These are phyloP conservation scores for Kryptolebias ocellatus DNA, from an alignment of 2,797 vertebrate genomes.

Conservation along the genomic window DNA sequence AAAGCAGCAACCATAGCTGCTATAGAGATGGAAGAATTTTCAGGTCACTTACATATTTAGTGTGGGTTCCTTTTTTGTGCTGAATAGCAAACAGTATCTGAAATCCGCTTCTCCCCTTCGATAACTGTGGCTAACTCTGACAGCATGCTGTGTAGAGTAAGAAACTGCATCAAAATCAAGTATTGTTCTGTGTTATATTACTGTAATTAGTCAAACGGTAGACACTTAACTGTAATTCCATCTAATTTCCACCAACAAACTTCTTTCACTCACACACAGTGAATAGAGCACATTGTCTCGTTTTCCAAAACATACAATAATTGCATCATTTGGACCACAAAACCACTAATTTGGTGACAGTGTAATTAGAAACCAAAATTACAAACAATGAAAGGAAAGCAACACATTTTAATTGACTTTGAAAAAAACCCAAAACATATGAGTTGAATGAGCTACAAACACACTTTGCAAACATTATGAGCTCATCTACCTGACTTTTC, in stretches of 20 bases:
- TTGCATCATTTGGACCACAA: slow-evolving; percentile 17
- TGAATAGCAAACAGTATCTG: slow-evolving; percentile 52
- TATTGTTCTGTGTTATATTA: slow-evolving; percentile 6
- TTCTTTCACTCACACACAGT: slow-evolving; percentile 8
- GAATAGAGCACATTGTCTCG: slow-evolving; percentile 18
- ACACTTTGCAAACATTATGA: background rate
- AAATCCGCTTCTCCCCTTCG: slow-evolving; percentile 18
- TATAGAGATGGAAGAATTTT: slow-evolving; percentile 40
- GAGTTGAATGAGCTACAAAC: background rate
- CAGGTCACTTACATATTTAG: slow-evolving; percentile 63
- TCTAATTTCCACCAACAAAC: background rate
- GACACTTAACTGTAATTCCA: slow-evolving; percentile 1
- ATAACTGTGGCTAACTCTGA: slow-evolving; percentile 14
- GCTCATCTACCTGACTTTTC: no score
- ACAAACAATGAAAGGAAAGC: background rate
- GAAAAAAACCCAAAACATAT: background rate
- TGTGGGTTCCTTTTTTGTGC: slow-evolving; percentile 43
- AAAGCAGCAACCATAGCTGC: slow-evolving; percentile 31
- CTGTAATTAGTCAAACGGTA: slow-evolving; percentile 11
- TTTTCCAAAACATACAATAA: slow-evolving; percentile 30
- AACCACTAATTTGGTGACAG: slow-evolving; percentile 25
- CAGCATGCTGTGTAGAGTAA: background rate
- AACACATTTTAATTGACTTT: slow-evolving; percentile 1
- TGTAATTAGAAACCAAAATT: slow-evolving; percentile 22
- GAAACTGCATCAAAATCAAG: background rate